Evolutionary conservation across 2,113 vertebrate genomes (phyloP).

Genomic region (Oplegnathus fasciatus): DNA sequence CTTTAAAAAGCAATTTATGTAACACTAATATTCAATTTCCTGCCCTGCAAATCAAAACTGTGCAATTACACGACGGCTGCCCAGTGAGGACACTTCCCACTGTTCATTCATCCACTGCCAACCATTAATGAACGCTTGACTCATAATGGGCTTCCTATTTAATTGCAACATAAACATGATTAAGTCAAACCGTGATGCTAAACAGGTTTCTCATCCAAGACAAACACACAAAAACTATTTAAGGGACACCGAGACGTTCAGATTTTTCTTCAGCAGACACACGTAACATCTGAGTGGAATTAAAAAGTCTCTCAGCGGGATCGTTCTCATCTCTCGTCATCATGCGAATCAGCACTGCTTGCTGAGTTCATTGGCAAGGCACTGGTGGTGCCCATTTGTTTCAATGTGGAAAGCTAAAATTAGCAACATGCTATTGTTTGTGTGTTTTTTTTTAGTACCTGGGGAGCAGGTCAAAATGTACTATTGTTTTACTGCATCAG

Average conservation of each 20-base stretch:
- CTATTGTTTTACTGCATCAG: neutral
- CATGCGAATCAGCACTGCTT: neutral
- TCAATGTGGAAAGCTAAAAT: neutral
- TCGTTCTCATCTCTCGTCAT: neutral
- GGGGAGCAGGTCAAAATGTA: neutral
- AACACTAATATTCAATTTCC: constrained; percentile 64
- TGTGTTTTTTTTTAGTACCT: neutral
- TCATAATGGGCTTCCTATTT: constrained; percentile 48
- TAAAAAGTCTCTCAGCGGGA: neutral
- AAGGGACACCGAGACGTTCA: neutral
- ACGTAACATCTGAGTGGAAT: neutral
- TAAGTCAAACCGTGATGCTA: constrained; percentile 37
- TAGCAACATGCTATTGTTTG: neutral
- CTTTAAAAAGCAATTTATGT: constrained; percentile 61
- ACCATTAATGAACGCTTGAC: constrained; percentile 35
- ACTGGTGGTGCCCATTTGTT: neutral
- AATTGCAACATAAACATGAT: constrained; percentile 59
- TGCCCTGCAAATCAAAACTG: constrained; percentile 61
- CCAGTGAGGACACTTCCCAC: constrained; percentile 45
- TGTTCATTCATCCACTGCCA: constrained; percentile 57
- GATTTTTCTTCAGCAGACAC: neutral
- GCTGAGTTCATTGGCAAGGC: neutral
- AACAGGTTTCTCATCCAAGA: constrained; percentile 21
- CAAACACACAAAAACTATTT: neutral
- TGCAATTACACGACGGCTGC: constrained; percentile 57